Conservation (phyloP, 2,113 vertebrate species). For the Marmota monax region DNA sequence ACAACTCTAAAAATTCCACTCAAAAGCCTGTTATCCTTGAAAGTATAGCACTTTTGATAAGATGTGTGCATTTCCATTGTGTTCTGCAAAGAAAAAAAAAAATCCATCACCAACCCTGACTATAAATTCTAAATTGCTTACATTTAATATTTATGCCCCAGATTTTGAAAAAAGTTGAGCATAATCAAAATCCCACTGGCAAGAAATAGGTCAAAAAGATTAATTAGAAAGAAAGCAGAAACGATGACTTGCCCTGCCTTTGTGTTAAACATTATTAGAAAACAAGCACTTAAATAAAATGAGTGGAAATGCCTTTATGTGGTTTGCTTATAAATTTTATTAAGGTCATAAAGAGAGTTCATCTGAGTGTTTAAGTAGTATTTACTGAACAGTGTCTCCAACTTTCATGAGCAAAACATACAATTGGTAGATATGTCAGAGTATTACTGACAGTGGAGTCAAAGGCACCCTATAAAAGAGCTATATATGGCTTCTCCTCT, state of each 20-base stretch:
- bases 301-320: neutral
- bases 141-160: slow-evolving; percentile 26
- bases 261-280: slow-evolving; percentile 16
- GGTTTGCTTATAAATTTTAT: slow-evolving; percentile 1
- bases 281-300: slow-evolving; percentile 2
- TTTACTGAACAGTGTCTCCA: slow-evolving; percentile 40
- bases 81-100: neutral
- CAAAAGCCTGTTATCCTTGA: neutral
- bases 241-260: neutral
- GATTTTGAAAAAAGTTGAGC: slow-evolving; percentile 39
- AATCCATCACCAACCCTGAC: neutral
- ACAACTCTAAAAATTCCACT: neutral
- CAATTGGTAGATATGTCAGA: neutral
- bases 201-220: slow-evolving; percentile 63
- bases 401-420: slow-evolving; percentile 16
- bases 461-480: slow-evolving; percentile 8
- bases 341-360: neutral
- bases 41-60: neutral
- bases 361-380: neutral
- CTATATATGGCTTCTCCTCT: slow-evolving; percentile 50
- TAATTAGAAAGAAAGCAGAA: slow-evolving; percentile 46
- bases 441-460: slow-evolving; percentile 33
- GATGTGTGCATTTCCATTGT: neutral
- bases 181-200: slow-evolving; percentile 59
- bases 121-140: neutral